Percentiles rank a stretch among this genome's conserved stretches.
Conservation (phyloP, 2,797 vertebrate species). For the Hydrocynus forskahlii region DNA sequence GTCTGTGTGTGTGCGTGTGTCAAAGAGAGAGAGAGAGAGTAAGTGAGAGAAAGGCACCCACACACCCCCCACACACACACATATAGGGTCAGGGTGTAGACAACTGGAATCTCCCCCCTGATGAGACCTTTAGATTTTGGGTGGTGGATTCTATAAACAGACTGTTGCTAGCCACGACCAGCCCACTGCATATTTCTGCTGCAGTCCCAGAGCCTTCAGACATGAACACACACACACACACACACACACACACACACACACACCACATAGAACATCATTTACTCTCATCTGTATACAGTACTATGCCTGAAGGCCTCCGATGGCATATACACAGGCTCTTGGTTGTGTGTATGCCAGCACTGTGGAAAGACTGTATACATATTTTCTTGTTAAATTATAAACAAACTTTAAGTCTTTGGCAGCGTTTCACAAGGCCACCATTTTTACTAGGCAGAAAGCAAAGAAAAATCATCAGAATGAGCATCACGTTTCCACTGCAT, state of each 20-base stretch:
- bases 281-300: slow-evolving; percentile 33
- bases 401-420: neutral
- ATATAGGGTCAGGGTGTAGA: slow-evolving; percentile 77
- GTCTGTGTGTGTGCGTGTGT: slow-evolving; percentile 32
- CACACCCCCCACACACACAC: neutral
- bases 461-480: neutral
- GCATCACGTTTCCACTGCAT: neutral
- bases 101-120: slow-evolving; percentile 80
- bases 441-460: neutral
- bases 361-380: slow-evolving; percentile 32
- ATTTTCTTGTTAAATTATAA: slow-evolving; percentile 26
- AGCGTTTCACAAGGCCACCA: neutral
- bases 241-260: slow-evolving; percentile 13
- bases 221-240: slow-evolving; percentile 24
- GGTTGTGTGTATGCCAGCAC: slow-evolving; percentile 30
- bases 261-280: slow-evolving; percentile 33
- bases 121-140: slow-evolving; percentile 59
- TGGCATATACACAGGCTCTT: slow-evolving; percentile 28
- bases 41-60: slow-evolving; percentile 39
- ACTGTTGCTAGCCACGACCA: slow-evolving; percentile 41
- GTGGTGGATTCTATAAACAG: slow-evolving; percentile 56
- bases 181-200: slow-evolving; percentile 41
- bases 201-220: slow-evolving; percentile 1
- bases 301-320: slow-evolving; percentile 25
- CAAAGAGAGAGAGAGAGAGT: slow-evolving; percentile 43